Percentiles rank a stretch among this genome's conserved stretches.
These are phyloP conservation scores for Bombus balteatus DNA, from an alignment of 1,140 invertebrate genomes.

Conservation along the genomic window DNA sequence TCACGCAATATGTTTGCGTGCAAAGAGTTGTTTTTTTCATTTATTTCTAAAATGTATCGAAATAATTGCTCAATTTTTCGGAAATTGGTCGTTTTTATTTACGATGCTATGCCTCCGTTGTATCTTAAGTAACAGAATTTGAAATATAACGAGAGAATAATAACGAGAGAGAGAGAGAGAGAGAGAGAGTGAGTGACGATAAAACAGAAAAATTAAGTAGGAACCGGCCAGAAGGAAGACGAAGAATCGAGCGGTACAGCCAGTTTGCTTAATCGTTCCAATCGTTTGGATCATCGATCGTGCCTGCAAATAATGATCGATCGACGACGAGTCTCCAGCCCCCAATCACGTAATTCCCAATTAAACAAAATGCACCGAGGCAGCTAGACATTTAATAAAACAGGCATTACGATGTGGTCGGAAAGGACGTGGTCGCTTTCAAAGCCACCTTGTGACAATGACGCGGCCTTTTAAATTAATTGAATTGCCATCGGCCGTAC, in stretches of 20 bases:
- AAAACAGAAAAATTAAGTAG: neutral
- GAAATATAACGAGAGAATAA: too few relatives aligned
- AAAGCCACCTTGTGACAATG: constrained; percentile 30
- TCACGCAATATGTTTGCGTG: too few relatives aligned
- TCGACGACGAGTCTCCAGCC: neutral
- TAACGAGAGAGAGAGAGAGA: too few relatives aligned
- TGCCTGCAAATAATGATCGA: neutral
- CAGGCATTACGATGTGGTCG: neutral
- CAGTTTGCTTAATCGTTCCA: neutral
- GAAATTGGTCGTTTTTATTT: too few relatives aligned
- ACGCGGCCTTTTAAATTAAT: constrained; percentile 39
- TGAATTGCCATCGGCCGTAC: neutral
- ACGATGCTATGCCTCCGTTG: too few relatives aligned
- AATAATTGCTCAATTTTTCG: too few relatives aligned
- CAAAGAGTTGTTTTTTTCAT: too few relatives aligned
- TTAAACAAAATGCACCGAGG: constrained; percentile 31
- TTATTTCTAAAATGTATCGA: too few relatives aligned
- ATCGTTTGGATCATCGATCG: neutral
- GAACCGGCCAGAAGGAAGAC: neutral
- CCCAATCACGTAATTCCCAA: constrained; percentile 12
- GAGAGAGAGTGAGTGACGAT: too few relatives aligned
- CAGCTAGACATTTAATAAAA: constrained; percentile 19
- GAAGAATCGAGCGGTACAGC: too few relatives aligned
- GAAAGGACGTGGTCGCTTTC: neutral
- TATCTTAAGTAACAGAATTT: too few relatives aligned